Evolutionary conservation across 2,113 vertebrate genomes (phyloP).

Genomic region (Chrysemys picta): DNA sequence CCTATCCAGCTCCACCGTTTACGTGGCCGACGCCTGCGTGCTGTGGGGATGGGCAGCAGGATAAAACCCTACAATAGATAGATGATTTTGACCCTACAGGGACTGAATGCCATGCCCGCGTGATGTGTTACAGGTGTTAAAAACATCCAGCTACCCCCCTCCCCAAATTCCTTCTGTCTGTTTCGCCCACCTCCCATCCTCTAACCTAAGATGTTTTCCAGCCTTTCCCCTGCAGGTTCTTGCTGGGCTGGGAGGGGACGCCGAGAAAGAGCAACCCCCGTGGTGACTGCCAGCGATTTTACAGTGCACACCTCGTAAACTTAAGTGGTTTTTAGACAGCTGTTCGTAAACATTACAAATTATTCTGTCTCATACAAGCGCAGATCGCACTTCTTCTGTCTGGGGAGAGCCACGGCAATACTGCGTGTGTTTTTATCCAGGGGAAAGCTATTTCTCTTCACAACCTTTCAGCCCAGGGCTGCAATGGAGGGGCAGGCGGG

Average conservation of each 20-base stretch:
- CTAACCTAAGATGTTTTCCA: background rate
- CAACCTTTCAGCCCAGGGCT: background rate
- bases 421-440: background rate
- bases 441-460: background rate
- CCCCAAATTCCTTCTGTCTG: too few relatives aligned
- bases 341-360: slow-evolving; percentile 24
- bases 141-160: background rate
- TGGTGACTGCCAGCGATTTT: background rate
- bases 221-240: too few relatives aligned
- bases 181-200: background rate
- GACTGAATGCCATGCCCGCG: background rate
- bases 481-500: background rate
- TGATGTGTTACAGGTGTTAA: background rate
- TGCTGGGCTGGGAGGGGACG: background rate
- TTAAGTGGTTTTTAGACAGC: slow-evolving; percentile 6
- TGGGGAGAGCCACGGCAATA: background rate
- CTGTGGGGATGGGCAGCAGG: background rate
- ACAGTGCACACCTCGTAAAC: background rate
- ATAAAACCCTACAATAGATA: background rate
- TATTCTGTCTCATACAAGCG: background rate
- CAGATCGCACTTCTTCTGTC: background rate
- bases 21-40: background rate
- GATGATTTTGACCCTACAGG: background rate
- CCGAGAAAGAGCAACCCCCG: too few relatives aligned
- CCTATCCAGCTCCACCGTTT: background rate